These are phyloP conservation scores for Oxycera nigricornis DNA, from an alignment of 2,888 invertebrate genomes.

Conservation along the genomic window DNA sequence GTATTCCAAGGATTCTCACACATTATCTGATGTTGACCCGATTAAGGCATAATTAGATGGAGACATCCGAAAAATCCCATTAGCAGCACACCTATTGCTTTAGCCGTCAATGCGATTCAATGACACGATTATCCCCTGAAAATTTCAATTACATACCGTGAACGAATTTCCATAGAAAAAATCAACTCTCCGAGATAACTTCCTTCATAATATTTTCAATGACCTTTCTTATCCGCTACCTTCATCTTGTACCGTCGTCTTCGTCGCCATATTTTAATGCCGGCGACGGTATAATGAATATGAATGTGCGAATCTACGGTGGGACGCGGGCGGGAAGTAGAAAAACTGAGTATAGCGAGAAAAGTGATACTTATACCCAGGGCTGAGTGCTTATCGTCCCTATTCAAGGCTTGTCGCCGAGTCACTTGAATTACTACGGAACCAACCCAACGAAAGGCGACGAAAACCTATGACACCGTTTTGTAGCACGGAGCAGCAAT, in stretches of 20 bases:
- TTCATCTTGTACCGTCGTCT: slow-evolving; percentile 2
- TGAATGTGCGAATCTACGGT: background rate
- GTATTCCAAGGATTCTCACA: background rate
- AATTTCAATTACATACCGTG: background rate
- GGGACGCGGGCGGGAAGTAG: too few species aligned
- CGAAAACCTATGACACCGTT: background rate
- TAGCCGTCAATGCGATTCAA: background rate
- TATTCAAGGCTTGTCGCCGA: background rate
- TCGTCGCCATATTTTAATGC: background rate
- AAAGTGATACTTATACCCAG: background rate
- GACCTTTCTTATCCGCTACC: slow-evolving; percentile 16
- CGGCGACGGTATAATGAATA: background rate
- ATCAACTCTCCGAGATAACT: background rate
- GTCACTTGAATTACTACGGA: background rate
- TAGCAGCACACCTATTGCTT: background rate
- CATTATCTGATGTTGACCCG: background rate
- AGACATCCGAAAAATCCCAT: background rate
- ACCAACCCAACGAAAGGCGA: background rate
- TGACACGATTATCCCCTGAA: background rate
- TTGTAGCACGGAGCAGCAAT: background rate
- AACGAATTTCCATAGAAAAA: background rate
- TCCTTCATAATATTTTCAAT: slow-evolving; percentile 8
- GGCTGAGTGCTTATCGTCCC: background rate
- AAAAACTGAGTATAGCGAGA: too few species aligned
- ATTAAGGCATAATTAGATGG: background rate